Percentiles rank a stretch among this genome's conserved stretches.
These are phyloP conservation scores for Drepanosiphum platanoidis DNA, from an alignment of 2,888 invertebrate genomes.

Conservation along the genomic window DNA sequence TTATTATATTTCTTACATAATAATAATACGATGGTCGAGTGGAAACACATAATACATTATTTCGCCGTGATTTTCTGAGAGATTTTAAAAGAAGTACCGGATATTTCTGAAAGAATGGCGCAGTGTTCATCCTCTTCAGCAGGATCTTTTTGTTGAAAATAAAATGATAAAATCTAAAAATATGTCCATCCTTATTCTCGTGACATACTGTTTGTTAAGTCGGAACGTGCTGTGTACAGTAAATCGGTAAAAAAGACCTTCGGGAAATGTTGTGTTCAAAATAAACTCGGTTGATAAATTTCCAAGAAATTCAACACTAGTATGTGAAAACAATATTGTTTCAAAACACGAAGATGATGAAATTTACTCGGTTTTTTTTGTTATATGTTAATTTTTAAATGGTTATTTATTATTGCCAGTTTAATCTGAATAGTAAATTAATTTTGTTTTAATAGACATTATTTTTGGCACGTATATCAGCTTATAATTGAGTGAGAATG, in stretches of 20 bases:
- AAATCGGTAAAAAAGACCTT: neutral
- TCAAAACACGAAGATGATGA: no score
- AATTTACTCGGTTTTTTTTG: no score
- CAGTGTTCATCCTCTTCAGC: no score
- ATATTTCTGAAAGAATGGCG: neutral
- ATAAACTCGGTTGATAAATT: conserved; percentile 14
- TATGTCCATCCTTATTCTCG: conserved; percentile 5
- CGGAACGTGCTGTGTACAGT: conserved; percentile 4
- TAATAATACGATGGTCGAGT: no score
- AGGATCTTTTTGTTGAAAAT: conserved; percentile 19
- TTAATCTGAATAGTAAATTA: no score
- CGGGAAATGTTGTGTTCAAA: conserved; percentile 4
- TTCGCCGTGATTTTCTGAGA: neutral
- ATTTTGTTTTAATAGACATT: neutral
- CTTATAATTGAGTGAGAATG: neutral
- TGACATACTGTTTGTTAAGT: conserved; percentile 21
- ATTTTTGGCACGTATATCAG: neutral
- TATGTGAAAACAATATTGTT: neutral
- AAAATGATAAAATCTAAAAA: neutral
- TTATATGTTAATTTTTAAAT: no score
- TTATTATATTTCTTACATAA: no score
- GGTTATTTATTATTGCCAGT: no score
- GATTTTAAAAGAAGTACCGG: neutral
- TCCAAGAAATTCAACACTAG: neutral
- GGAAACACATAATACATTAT: no score